phyloP scores from a whole-genome alignment of 64 coral and sea anemone species.

The Dendrophyllia cribrosa region DNA sequence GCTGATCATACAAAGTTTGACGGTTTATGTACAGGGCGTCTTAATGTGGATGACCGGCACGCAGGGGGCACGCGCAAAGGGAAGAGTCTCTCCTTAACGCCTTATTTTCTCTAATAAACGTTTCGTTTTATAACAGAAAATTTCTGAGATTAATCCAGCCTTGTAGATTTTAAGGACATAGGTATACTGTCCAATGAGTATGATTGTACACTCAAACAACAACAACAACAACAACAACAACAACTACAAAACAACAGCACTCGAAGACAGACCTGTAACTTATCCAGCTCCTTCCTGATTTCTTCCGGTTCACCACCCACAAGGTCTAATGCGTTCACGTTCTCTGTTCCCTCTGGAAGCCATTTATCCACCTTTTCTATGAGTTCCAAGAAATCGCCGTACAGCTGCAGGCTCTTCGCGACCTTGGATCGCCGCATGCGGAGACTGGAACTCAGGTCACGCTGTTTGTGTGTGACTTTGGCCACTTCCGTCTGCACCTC shows the following conservation, averaged over 20 bases:
- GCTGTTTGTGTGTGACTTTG: conserved; percentile 80
- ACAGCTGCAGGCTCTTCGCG: conserved; percentile 72
- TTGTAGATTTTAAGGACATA: no score
- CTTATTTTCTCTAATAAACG: no score
- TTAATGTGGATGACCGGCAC: no score
- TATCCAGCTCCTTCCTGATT: conserved; percentile 78
- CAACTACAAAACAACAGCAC: not conserved
- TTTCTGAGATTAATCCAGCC: no score
- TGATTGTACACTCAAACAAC: no score
- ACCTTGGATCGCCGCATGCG: conserved; percentile 71
- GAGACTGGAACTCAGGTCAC: conserved; percentile 78
- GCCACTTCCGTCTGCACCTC: conserved; percentile 90
- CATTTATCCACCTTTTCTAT: conserved; percentile 78
- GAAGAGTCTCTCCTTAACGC: no score
- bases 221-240: no score
- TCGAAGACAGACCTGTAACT: conserved; percentile 60
- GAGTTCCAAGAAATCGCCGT: conserved; percentile 77
- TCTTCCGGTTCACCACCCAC: conserved; percentile 73
- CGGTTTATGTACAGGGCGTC: no score
- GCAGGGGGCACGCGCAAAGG: no score
- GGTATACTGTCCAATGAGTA: no score
- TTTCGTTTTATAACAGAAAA: no score
- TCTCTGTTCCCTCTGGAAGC: conserved; percentile 73
- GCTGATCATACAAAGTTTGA: no score
- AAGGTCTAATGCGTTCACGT: conserved; percentile 32